Base-by-base conservation (phyloP, 2,797 vertebrate species). In the Sebastiscus tertius region DNA sequence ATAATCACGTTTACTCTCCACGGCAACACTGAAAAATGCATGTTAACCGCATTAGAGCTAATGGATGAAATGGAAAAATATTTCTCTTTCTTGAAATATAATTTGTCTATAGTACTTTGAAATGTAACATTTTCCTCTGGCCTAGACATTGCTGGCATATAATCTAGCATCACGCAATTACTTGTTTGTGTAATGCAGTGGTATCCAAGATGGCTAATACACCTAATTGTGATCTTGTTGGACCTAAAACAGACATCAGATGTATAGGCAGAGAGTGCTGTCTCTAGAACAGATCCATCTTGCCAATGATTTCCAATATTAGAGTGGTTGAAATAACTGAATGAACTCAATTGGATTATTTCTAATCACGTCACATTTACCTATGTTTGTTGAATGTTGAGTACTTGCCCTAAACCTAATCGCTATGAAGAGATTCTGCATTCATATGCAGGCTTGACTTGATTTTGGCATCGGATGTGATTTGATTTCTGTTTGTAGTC, bases 11-110 rank as follows among this genome's bases (percentile, higher is more conserved):
- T 90, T 83, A 76, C 77, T 77, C 58, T 55, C 61, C 29, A 11
- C 4, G 55, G 81, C 62, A 85, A 77, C 76, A 67, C 72, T 84
- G 60, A 84, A 87, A 88, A 83, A 90, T 87, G 79, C 61, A 90
- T 77, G 84, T 77, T 58, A 83, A 73, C 59, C 39, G 9, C 72
- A 77, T 88, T 87, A 78, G 54, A 42, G 34, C 82, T 86, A 90
- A 89, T 90, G 84, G 86, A 78, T 63, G 58, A 54, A 85, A 84
- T 80, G 72, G 83, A 63, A 80, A 86, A 66, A 72, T 33, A 81
- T 67, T 63, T 58, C 5, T 70, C 20, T 29, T 70, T 46, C 6
- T 63, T 70, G 22, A 67, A 77, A 78, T 68, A 13, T 33, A 61
- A 64, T 67, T 75, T 69, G 39, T 64, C 26, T 34, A 1, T 55